These are phyloP conservation scores for Galerucella pusilla DNA, from an alignment of 2,888 invertebrate genomes.

Conservation along the genomic window DNA sequence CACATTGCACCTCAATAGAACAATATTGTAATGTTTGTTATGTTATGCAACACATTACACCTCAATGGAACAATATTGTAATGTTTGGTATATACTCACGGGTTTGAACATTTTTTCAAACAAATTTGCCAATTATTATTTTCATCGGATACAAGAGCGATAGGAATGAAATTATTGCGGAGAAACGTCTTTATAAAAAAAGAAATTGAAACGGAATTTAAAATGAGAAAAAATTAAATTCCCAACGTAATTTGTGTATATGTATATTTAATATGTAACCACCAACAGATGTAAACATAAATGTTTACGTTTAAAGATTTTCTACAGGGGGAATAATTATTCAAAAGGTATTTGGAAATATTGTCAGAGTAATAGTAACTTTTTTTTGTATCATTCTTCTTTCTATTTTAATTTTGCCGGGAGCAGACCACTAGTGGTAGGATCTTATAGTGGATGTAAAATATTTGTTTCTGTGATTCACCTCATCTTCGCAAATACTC, in stretches of 20 bases:
- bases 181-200: not conserved
- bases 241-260: not conserved
- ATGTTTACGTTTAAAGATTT: not conserved
- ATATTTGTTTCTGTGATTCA: too few relatives aligned
- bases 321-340: too few relatives aligned
- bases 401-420: too few relatives aligned
- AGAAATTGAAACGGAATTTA: not conserved
- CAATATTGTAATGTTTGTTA: too few relatives aligned
- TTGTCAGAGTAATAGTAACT: too few relatives aligned
- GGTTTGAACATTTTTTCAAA: not conserved
- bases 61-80: too few relatives aligned
- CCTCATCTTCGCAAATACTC: too few relatives aligned
- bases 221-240: not conserved
- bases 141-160: not conserved
- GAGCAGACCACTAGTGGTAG: too few relatives aligned
- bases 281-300: not conserved
- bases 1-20: too few relatives aligned
- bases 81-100: not conserved
- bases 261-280: not conserved
- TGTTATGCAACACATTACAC: too few relatives aligned
- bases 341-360: not conserved
- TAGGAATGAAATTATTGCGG: not conserved
- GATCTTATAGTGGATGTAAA: too few relatives aligned
- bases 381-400: too few relatives aligned
- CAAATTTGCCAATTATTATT: not conserved